Evolutionary conservation across 2,888 invertebrate genomes (phyloP), one percentile per base, ranked within the genome.

Genomic region (Philaethria dido): DNA sequence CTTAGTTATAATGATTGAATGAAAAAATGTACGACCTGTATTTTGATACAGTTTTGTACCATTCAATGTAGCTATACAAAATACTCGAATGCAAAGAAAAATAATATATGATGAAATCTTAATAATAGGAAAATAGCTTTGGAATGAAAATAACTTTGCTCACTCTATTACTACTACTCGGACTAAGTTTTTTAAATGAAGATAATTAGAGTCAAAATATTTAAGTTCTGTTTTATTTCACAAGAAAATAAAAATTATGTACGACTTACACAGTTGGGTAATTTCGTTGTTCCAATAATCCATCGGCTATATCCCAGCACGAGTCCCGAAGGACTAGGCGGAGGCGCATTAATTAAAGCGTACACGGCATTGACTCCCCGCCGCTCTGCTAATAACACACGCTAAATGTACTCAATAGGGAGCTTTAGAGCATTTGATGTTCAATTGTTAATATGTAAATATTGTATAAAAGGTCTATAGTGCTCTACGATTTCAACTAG

Each of bases 321-420:
- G 84, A 65, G 77, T 88, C 89, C 88, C 89, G 72, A 76, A 71
- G 89, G 89, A 81, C 85, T 78, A 85, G 89, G 87, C 80, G 86
- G 85, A 83, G 85, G 89, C 86, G 87, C 88, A 90, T 90, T 90
- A 92, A 92, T 92, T 92, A 92, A 92, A 89, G 82, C 87, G 83
- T 87, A 87, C 87, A 33, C 16, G 25, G 89, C 75, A 48, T 65
- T 76, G 80, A 75, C 83, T 74, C 83, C 85, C 88, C 79, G 83
- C 79, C 73, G 88, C 79, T 81, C 68, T 74, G 76, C 81, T 87
- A 88, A 87, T 88, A 86, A 83, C 84, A 80, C 84, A 85, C 82
- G 84, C 83, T 82, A 84, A 83, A 83, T 82, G 81, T 80, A 79
- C 83, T 77, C 74, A 69, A 77, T 78, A 76, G 84, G 86, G 85